Evolutionary conservation across 1,140 invertebrate genomes (phyloP), one percentile per base, ranked within the genome.

Genomic region (Eueides isabella): DNA sequence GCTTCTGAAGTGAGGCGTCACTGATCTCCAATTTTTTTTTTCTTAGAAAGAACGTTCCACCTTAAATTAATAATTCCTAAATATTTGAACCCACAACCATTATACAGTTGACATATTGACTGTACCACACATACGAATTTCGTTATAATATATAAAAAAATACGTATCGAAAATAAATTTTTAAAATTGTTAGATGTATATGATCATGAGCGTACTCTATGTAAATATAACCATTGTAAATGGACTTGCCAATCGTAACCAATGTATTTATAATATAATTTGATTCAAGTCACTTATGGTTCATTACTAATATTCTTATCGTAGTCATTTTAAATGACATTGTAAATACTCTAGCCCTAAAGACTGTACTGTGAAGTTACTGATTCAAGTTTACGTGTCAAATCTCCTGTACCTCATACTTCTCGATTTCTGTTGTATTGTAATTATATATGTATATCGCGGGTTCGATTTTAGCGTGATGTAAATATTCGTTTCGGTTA

Each of bases 261-360:
- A 63, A 63, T 63, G 28, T 63, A 63, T 63, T 11, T 30, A 30
- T 63, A 30, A 5, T 29, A 29, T 63, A 30, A 23, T 30, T 30
- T 63, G 14, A 63, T 30, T 63, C 30, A 63, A 63, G 0, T 63
- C 61, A 63, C 6, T 63, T 63, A 30, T 2, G 61, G 61, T 63
- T 55, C 16, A 55, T 55, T 26, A 74, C 55, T 64, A 44, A 71
- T 63, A 63, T 63, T 63, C 29, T 30, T 31, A 63, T 30, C 30
- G 26, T 74, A 28, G 85, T 83, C 84, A 85, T 90, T 88, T 55
- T 77, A 74, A 88, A 89, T 89, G 87, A 74, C 84, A 83, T 75
- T 88, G 84, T 89, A 87, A 80, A 89, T 88, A 91, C 76, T 81
- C 82, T 91, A 91, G 89, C 80, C 84, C 80, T 86, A 86, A 91